Evolutionary conservation across 2,797 vertebrate species (phyloP).

Genomic region (Salmo trutta): DNA sequence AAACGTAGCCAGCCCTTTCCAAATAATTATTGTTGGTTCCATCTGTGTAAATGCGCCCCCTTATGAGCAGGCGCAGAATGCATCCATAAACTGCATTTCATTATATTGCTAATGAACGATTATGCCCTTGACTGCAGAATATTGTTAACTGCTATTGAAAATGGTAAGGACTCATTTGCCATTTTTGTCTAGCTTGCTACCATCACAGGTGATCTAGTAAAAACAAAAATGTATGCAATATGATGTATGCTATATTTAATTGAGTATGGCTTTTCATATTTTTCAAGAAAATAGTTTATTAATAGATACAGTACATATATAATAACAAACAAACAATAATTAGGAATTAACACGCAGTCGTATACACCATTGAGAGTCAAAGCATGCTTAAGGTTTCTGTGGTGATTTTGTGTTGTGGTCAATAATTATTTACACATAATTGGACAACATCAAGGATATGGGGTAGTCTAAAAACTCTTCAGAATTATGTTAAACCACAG

Average conservation of each 20-base stretch:
- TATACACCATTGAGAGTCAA: conserved; percentile 17
- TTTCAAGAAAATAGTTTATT: conserved; percentile 49
- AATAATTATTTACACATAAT: neutral
- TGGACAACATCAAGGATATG: conserved; percentile 16
- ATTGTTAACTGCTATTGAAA: too few relatives aligned
- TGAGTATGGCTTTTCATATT: neutral
- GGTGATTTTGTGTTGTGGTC: conserved; percentile 32
- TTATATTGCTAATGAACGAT: too few relatives aligned
- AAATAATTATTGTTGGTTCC: neutral
- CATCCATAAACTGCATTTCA: too few relatives aligned
- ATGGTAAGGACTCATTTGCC: too few relatives aligned
- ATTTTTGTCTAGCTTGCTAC: too few relatives aligned
- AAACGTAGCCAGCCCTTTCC: neutral
- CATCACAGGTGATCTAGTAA: too few relatives aligned
- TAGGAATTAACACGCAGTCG: conserved; percentile 40
- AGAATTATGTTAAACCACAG: neutral
- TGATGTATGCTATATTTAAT: neutral
- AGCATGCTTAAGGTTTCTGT: conserved; percentile 51
- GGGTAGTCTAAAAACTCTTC: neutral
- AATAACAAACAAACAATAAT: conserved; percentile 43
- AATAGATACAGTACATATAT: conserved; percentile 40
- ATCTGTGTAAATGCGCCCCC: neutral
- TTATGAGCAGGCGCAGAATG: neutral
- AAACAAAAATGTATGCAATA: neutral
- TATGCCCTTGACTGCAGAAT: too few relatives aligned